Percentiles rank a stretch among this genome's conserved stretches.
Conservation (phyloP, 2,888 invertebrate species). For the Caradrina clavipalpis region DNA sequence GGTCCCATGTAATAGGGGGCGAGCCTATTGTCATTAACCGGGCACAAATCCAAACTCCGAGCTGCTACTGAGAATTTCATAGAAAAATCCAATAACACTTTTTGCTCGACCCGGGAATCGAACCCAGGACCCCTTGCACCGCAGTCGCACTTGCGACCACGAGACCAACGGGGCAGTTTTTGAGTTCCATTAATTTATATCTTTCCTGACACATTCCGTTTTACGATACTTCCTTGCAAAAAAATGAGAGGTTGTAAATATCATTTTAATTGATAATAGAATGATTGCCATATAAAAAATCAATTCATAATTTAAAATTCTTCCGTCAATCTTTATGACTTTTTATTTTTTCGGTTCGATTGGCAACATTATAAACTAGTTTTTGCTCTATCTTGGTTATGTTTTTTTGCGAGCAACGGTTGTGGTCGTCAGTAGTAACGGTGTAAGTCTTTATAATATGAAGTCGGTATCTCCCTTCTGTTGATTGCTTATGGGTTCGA, state of each 20-base stretch:
- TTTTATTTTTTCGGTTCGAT: slow-evolving; percentile 24
- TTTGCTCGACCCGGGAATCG: too few relatives aligned
- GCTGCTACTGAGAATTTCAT: too few relatives aligned
- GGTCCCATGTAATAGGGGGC: too few relatives aligned
- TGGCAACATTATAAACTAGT: slow-evolving; percentile 34
- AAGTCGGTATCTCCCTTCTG: slow-evolving; percentile 36
- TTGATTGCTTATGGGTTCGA: slow-evolving; percentile 44
- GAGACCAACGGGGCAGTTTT: too few relatives aligned
- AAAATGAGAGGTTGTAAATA: slow-evolving; percentile 12
- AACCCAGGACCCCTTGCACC: too few relatives aligned
- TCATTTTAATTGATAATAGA: slow-evolving; percentile 33
- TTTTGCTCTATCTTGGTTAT: slow-evolving; percentile 36
- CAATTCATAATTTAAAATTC: slow-evolving; percentile 42
- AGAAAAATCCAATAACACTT: too few relatives aligned
- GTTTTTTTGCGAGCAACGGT: slow-evolving; percentile 47
- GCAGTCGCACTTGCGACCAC: too few relatives aligned
- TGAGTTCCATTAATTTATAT: too few relatives aligned
- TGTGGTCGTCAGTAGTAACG: slow-evolving; percentile 61
- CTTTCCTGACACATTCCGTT: slow-evolving; percentile 19
- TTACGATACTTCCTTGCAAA: slow-evolving; percentile 10
- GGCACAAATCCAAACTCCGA: too few relatives aligned
- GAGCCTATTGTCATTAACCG: too few relatives aligned
- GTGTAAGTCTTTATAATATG: slow-evolving; percentile 49
- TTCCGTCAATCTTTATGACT: slow-evolving; percentile 17
- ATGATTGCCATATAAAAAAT: slow-evolving; percentile 27